Evolutionary conservation across 2,113 vertebrate species (phyloP).

Genomic region (Halichoerus grypus): DNA sequence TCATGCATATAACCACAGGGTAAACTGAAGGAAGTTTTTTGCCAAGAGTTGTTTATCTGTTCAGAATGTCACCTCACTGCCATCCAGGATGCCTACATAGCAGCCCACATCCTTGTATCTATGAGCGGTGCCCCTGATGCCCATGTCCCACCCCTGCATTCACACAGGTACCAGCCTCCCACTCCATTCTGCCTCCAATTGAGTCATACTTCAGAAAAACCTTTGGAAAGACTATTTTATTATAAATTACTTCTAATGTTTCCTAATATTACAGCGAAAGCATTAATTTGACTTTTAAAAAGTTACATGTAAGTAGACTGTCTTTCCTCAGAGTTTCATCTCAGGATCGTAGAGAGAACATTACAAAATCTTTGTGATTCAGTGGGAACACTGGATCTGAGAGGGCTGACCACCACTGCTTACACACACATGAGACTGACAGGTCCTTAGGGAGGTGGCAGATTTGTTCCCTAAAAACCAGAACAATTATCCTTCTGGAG

Average conservation of each 20-base stretch:
- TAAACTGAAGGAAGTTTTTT: neutral
- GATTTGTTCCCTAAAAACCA: neutral
- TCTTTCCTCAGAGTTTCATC: neutral
- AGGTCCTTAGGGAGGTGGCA: neutral
- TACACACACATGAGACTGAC: neutral
- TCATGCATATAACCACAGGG: neutral
- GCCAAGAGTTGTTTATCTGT: neutral
- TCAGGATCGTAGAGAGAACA: neutral
- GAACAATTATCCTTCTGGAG: neutral
- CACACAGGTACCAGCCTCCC: no score
- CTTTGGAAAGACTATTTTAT: neutral
- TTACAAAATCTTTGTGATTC: neutral
- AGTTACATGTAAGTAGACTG: neutral
- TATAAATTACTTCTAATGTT: neutral
- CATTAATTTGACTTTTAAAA: constrained; percentile 20
- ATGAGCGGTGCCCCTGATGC: neutral
- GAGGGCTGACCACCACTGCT: neutral
- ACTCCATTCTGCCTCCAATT: neutral
- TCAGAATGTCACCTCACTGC: neutral
- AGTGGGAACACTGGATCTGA: neutral
- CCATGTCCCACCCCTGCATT: fast-evolving
- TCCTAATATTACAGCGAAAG: neutral
- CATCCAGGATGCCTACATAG: neutral
- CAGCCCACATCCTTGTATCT: neutral
- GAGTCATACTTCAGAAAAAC: neutral